Percentiles rank a stretch among this genome's conserved stretches.
Conservation (phyloP, 1,140 invertebrate genomes). For the Melipona quadrifasciata region DNA sequence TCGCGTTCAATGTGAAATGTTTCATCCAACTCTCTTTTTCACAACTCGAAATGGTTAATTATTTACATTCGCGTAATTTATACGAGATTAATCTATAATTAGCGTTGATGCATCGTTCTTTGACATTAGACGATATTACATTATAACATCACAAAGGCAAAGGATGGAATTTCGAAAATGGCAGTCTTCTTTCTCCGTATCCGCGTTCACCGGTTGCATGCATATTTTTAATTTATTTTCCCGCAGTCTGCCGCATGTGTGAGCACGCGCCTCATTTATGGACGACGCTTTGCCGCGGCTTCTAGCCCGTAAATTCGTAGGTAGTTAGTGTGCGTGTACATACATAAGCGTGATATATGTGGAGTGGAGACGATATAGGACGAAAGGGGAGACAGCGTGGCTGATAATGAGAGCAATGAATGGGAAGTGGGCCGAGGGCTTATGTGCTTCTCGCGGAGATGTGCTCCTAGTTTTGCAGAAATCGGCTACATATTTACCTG, state of each 20-base stretch:
- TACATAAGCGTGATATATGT: slow-evolving; percentile 8
- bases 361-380: slow-evolving; percentile 46
- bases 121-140: not conserved
- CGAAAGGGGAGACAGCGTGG: slow-evolving; percentile 61
- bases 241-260: not conserved
- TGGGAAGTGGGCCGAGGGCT: slow-evolving; percentile 68
- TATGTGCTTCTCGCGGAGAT: slow-evolving; percentile 49
- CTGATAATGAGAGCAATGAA: slow-evolving; percentile 76
- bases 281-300: slow-evolving; percentile 6
- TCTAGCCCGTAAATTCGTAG: slow-evolving; percentile 26
- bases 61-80: not conserved
- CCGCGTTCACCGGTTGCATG: not conserved
- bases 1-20: too few relatives aligned
- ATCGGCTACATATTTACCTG: slow-evolving; percentile 45
- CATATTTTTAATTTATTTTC: slow-evolving; percentile 30
- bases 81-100: not conserved
- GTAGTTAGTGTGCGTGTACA: not conserved
- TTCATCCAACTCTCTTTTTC: not conserved
- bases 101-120: not conserved
- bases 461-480: slow-evolving; percentile 39
- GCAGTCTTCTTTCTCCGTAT: not conserved
- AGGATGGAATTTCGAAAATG: not conserved
- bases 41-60: not conserved
- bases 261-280: slow-evolving; percentile 28
- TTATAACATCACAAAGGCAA: not conserved